Conservation (phyloP, 2,888 invertebrate genomes). For the Actias luna region DNA sequence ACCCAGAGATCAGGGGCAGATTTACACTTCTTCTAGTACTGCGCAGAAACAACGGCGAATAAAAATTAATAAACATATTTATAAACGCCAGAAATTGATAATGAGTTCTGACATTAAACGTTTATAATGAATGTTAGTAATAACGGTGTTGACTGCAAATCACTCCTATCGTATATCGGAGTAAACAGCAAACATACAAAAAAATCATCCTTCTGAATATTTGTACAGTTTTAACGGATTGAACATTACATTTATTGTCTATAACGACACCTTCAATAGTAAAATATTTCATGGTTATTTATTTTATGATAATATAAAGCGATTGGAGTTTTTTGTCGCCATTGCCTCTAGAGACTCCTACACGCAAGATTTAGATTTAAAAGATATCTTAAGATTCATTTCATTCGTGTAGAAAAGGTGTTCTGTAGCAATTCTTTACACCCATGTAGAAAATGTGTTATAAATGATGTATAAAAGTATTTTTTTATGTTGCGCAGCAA, state of each 20-base stretch:
- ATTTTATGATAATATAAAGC: conserved; percentile 3
- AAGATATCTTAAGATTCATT: background rate
- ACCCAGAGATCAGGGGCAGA: too few relatives aligned
- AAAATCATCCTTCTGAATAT: background rate
- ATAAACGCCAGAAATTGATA: too few relatives aligned
- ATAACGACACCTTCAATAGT: background rate
- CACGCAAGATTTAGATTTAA: background rate
- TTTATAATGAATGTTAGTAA: too few relatives aligned
- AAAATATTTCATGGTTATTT: conserved; percentile 2
- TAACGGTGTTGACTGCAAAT: too few relatives aligned
- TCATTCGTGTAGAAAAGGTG: background rate
- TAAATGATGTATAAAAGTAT: too few relatives aligned
- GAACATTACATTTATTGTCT: background rate
- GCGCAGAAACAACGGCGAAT: too few relatives aligned
- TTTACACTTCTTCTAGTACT: too few relatives aligned
- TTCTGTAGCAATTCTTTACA: too few relatives aligned
- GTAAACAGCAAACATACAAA: background rate
- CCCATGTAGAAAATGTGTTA: background rate
- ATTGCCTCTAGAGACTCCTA: background rate
- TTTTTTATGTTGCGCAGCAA: too few relatives aligned
- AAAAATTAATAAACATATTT: too few relatives aligned
- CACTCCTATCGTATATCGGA: too few relatives aligned
- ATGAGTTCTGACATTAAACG: too few relatives aligned
- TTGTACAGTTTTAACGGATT: conserved; percentile 1
- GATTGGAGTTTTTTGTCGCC: background rate